Conservation (phyloP, 2,888 invertebrate genomes). For the Netelia melanura region DNA sequence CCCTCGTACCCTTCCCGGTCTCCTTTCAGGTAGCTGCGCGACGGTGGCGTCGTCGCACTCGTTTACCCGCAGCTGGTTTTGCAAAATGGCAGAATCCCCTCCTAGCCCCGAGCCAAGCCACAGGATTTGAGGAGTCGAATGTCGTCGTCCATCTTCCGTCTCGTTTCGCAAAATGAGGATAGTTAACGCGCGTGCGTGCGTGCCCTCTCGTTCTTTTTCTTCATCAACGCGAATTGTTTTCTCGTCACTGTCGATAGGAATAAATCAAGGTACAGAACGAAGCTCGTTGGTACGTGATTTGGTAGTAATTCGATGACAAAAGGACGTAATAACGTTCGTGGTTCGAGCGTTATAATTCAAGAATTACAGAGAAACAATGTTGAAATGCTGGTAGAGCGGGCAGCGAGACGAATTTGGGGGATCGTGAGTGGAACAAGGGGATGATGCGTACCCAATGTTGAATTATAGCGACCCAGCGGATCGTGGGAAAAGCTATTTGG, state of each 20-base stretch:
- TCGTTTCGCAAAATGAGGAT: neutral
- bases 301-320: neutral
- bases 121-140: constrained; percentile 7
- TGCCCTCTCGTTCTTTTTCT: neutral
- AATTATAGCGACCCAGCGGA: neutral
- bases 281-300: neutral
- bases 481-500: constrained; percentile 35
- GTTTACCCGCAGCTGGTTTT: constrained; percentile 50
- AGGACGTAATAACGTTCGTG: neutral
- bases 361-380: neutral
- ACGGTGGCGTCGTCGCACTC: constrained; percentile 11
- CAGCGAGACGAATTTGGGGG: constrained; percentile 15
- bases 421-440: neutral
- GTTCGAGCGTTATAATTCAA: neutral
- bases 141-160: constrained; percentile 11
- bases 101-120: neutral
- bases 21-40: constrained; percentile 56
- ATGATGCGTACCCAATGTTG: neutral
- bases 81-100: constrained; percentile 62
- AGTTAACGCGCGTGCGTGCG: neutral
- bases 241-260: neutral
- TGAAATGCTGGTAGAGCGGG: constrained; percentile 36
- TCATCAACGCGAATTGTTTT: neutral
- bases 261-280: neutral
- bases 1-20: neutral